These are phyloP conservation scores for Notospermus geniculatus DNA, from an alignment of 1,140 invertebrate genomes.

Conservation along the genomic window DNA sequence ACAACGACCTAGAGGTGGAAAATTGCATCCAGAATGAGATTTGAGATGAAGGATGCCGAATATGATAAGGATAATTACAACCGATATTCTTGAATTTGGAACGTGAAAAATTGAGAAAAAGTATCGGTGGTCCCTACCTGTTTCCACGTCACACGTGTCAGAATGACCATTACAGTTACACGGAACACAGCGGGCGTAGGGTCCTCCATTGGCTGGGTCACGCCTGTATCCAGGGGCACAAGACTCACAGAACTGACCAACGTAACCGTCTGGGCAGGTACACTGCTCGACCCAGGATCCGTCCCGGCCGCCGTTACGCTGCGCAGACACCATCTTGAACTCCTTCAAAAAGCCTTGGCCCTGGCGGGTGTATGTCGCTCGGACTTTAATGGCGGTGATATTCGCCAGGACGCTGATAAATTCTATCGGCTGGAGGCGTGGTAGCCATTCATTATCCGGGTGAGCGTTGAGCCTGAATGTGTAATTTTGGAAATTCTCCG, in stretches of 20 bases:
- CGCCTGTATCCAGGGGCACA: conserved; percentile 92
- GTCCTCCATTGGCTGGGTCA: conserved; percentile 82
- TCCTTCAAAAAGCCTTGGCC: conserved; percentile 84
- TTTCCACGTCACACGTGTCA: conserved; percentile 91
- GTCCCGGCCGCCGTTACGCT: conserved; percentile 66
- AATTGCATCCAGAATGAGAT: neutral
- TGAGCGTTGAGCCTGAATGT: conserved; percentile 78
- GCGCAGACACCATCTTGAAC: conserved; percentile 81
- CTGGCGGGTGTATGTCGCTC: conserved; percentile 81
- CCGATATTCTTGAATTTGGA: too few species aligned
- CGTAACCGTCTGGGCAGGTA: conserved; percentile 85
- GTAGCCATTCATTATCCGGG: conserved; percentile 87
- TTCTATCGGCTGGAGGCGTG: conserved; percentile 75
- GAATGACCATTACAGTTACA: conserved; percentile 96
- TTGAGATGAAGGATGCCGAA: neutral
- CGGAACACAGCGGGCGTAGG: conserved; percentile 88
- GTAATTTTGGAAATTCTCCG: conserved; percentile 61
- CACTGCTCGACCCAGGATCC: conserved; percentile 95
- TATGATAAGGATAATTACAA: neutral
- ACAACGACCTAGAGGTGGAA: conserved; percentile 71
- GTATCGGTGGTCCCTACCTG: conserved; percentile 68
- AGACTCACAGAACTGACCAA: conserved; percentile 93
- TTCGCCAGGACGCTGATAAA: conserved; percentile 92
- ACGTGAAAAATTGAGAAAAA: too few species aligned
- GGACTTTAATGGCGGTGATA: conserved; percentile 89